Base-by-base conservation (phyloP, 2,113 vertebrate species). In the Microtus pennsylvanicus region DNA sequence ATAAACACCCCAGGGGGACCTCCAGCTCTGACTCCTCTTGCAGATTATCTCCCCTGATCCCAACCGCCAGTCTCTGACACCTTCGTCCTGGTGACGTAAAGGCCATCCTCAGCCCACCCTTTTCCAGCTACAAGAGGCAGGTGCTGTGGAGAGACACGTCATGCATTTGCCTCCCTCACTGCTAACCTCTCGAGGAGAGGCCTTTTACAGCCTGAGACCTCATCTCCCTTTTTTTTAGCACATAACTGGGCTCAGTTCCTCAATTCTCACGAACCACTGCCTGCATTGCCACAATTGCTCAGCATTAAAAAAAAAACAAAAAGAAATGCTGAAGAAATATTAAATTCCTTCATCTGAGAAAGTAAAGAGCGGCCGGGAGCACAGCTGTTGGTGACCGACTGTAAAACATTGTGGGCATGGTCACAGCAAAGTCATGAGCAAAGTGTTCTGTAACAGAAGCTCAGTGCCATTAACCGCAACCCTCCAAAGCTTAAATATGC, bases 401-500 rank as follows among this genome's bases (percentile, higher is more conserved):
- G 5, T 35, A 75, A 89, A 35, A 80, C 7, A 45, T 30, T 89
- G 35, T 30, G 28, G 7, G 52, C 22, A 38, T 0, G 70, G 24
- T 33, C 38, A 13, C 3, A 58, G 45, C 42, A 85, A 87, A 58
- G 3, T 47, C 89, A 3, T 74, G 0, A 3, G 13, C 33, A 47
- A 92, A 86, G 9, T 42, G n/a, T 86, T 33, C 45, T 3, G 11
- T 45, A 61, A 80, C 87, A 4, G 76, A 93, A 96, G 9, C 26
- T 63, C 78, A 42, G 12, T 47, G 30, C n/a, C 76, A 6, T 63
- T 26, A 92, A 35, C 90, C 87, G 81, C 42, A 63, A 47, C 58
- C 38, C 89, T 63, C 74, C 28, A 90, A 96, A 81, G 30, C 26
- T 85, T 88, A 65, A 87, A 72, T 90, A 70, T 63, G 7, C n/a